phyloP scores from a whole-genome alignment of 2,888 invertebrate species.

The Tipula unca region DNA sequence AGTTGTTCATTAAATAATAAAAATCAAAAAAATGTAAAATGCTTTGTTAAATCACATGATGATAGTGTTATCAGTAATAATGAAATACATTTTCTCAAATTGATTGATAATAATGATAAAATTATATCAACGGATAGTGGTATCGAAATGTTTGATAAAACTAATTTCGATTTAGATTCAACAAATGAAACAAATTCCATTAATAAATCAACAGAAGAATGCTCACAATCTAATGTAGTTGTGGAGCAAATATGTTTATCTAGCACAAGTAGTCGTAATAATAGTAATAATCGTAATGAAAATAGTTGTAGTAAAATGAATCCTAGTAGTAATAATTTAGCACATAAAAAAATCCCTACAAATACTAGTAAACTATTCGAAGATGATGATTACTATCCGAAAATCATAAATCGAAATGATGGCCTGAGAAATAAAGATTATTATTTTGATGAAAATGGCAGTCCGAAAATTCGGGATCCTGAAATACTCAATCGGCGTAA shows the following conservation, averaged over 20 bases:
- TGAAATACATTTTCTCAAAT: background rate
- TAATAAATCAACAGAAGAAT: background rate
- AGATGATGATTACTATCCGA: conserved; percentile 29
- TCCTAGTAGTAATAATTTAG: background rate
- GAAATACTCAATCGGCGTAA: conserved; percentile 27
- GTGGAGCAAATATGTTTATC: background rate
- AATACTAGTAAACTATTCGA: background rate
- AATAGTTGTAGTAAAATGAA: conserved; percentile 1
- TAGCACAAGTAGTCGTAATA: background rate
- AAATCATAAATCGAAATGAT: conserved; percentile 39
- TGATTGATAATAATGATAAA: conserved; percentile 18
- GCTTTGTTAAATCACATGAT: background rate
- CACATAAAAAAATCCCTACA: background rate
- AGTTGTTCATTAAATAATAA: background rate
- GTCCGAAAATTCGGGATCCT: conserved; percentile 35
- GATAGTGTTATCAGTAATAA: background rate
- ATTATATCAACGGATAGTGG: conserved; percentile 39
- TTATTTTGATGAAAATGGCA: conserved; percentile 41
- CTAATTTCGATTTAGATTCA: conserved; percentile 2
- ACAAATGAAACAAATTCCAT: background rate
- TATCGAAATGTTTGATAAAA: conserved; percentile 34
- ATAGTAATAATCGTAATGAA: background rate
- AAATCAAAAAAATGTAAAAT: background rate
- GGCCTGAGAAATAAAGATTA: conserved; percentile 41
- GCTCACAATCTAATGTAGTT: background rate